These are phyloP conservation scores for Stenchaetothrips biformis DNA, from an alignment of 2,888 invertebrate genomes.

Conservation along the genomic window DNA sequence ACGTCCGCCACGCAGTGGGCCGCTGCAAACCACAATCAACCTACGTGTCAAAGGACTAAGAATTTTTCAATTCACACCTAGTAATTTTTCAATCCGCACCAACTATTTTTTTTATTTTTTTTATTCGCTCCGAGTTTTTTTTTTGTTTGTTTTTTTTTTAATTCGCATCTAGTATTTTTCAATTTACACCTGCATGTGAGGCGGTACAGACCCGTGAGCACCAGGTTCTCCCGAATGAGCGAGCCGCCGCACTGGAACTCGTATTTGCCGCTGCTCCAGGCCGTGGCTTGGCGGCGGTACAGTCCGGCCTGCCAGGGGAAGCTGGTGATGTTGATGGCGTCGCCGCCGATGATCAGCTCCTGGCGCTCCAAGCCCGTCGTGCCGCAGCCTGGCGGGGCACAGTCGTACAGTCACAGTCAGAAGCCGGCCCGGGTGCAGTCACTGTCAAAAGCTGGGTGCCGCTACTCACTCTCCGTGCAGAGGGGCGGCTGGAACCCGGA, in stretches of 20 bases:
- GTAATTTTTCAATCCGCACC: neutral
- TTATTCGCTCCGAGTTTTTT: neutral
- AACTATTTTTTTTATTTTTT: neutral
- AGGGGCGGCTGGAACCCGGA: constrained; percentile 3
- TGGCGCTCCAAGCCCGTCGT: neutral
- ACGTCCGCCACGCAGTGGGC: neutral
- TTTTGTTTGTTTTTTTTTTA: no score
- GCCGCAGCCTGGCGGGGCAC: neutral
- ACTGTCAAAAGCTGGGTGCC: neutral
- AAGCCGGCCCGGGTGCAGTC: neutral
- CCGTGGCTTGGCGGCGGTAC: neutral
- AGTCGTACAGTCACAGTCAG: neutral
- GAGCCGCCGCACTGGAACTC: neutral
- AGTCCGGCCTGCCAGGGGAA: constrained; percentile 7
- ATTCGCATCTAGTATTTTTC: no score
- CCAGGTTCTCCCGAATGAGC: neutral
- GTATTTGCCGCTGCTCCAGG: neutral
- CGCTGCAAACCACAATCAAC: neutral
- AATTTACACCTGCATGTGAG: neutral
- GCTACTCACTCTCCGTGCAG: neutral
- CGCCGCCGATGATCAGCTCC: neutral
- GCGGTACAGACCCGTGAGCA: neutral
- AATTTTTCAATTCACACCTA: no score
- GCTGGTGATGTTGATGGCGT: neutral
- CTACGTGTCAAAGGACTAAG: neutral